These are phyloP conservation scores for Pica pica DNA, from an alignment of 2,113 vertebrate genomes.

Conservation along the genomic window DNA sequence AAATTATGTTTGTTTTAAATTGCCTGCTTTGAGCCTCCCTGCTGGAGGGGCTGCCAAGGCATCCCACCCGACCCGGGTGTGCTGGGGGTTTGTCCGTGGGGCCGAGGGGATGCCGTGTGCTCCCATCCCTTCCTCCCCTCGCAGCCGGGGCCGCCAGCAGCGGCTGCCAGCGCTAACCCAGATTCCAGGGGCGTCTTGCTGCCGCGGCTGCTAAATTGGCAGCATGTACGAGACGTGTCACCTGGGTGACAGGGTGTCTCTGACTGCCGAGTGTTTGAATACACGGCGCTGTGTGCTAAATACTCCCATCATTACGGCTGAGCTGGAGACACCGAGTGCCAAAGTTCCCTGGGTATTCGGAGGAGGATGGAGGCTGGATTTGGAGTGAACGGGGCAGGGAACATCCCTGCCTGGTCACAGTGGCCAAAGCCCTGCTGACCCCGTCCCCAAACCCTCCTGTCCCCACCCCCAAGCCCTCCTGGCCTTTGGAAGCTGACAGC, in stretches of 20 bases:
- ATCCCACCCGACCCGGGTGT: accelerated
- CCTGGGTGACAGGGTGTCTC: slow-evolving; percentile 54
- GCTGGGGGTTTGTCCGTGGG: background rate
- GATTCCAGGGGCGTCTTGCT: slow-evolving; percentile 34
- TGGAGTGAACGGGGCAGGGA: background rate
- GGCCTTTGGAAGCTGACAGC: background rate
- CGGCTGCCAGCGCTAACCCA: background rate
- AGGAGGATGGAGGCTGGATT: background rate
- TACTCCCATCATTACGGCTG: background rate
- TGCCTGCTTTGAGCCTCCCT: background rate
- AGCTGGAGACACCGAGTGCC: background rate
- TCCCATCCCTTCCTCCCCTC: background rate
- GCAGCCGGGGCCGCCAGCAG: background rate
- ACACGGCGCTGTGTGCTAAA: slow-evolving; percentile 5
- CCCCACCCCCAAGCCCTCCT: background rate
- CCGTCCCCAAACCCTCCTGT: background rate
- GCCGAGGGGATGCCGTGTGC: background rate
- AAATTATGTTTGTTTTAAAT: background rate
- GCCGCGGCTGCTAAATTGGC: slow-evolving; percentile 32
- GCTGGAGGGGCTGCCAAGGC: background rate
- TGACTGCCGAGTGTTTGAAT: background rate
- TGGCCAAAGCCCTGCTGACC: background rate
- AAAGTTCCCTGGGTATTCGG: background rate
- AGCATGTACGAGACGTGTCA: slow-evolving; percentile 9
- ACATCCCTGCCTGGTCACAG: background rate